Evolutionary conservation across 2,888 invertebrate species (phyloP).

Genomic region (Hemicrepidius hirtus): DNA sequence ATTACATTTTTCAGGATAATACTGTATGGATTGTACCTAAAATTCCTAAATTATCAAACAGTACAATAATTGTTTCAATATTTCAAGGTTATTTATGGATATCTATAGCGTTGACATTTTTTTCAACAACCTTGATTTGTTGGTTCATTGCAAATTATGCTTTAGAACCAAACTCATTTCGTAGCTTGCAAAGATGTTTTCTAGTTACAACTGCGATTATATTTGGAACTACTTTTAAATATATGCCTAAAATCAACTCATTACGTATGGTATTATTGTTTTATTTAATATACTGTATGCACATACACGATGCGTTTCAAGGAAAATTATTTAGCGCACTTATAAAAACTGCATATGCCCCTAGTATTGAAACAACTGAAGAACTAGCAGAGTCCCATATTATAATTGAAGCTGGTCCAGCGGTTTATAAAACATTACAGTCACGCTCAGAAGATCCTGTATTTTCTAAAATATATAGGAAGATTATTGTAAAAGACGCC

Average conservation of each 20-base stretch:
- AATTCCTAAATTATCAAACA: not conserved
- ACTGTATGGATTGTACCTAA: not conserved
- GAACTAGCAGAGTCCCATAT: not conserved
- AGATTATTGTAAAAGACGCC: not conserved
- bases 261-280: not conserved
- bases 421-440: not conserved
- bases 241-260: not conserved
- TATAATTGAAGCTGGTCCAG: not conserved
- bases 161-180: not conserved
- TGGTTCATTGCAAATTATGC: not conserved
- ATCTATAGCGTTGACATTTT: not conserved
- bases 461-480: not conserved
- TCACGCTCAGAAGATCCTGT: not conserved
- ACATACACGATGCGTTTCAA: not conserved
- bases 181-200: not conserved
- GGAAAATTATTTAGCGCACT: not conserved
- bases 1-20: not conserved
- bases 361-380: not conserved
- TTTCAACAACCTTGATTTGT: not conserved
- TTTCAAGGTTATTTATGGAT: not conserved
- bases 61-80: not conserved
- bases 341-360: not conserved
- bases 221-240: not conserved
- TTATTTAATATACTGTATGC: conserved; percentile 1
- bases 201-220: not conserved